Conservation (phyloP, 2,797 vertebrate genomes). For the Rhinichthys osculus region DNA sequence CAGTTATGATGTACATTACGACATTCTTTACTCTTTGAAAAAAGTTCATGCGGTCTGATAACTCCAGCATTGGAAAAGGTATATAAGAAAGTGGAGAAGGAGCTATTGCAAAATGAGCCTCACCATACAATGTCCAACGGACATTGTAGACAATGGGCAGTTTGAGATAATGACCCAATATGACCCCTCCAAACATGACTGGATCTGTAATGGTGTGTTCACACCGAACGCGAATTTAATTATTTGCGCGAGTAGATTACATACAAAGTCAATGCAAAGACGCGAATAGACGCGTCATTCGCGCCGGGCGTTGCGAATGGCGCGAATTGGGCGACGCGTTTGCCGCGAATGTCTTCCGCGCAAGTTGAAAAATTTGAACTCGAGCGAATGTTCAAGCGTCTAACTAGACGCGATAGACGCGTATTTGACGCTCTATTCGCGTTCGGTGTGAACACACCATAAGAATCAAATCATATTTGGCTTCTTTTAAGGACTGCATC, state of each 20-base stretch:
- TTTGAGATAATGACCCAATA: conserved; percentile 52
- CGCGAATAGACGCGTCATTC: too few relatives aligned
- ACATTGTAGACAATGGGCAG: conserved; percentile 54
- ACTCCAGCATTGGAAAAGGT: conserved; percentile 31
- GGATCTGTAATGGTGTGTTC: conserved; percentile 59
- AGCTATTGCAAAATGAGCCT: conserved; percentile 54
- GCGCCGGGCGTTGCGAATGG: too few relatives aligned
- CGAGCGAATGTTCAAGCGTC: too few relatives aligned
- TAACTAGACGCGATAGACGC: too few relatives aligned
- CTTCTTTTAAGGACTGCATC: conserved; percentile 24
- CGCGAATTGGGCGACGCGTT: too few relatives aligned
- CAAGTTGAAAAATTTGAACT: too few relatives aligned
- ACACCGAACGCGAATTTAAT: too few relatives aligned
- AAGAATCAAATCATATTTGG: conserved; percentile 51
- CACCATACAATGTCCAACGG: conserved; percentile 32
- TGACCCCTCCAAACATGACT: conserved; percentile 11
- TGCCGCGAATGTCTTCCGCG: too few relatives aligned
- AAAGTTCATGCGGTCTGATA: conserved; percentile 53
- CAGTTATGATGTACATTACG: background rate
- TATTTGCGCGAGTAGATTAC: too few relatives aligned
- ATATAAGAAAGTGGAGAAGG: conserved; percentile 56
- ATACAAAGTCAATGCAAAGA: too few relatives aligned
- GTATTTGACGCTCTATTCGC: too few relatives aligned
- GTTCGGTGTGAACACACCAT: too few relatives aligned
- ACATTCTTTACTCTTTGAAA: conserved; percentile 46